Evolutionary conservation across 2,113 vertebrate species (phyloP).

Genomic region (Xyliphius kryptos): DNA sequence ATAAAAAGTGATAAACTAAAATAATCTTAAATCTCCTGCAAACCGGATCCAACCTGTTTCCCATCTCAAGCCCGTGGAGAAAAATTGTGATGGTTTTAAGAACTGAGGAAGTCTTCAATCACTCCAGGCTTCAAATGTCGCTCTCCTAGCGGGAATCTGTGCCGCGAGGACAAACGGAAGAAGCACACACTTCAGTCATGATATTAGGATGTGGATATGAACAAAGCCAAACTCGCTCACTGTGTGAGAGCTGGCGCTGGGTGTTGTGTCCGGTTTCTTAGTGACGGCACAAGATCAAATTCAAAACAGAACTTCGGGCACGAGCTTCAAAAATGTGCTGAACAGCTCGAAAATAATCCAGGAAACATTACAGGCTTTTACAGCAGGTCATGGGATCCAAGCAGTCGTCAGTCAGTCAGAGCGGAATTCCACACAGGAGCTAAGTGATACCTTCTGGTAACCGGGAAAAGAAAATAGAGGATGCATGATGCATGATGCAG

Average conservation of each 20-base stretch:
- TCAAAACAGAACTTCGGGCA: neutral
- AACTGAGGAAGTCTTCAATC: constrained; percentile 37
- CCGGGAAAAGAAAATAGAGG: neutral
- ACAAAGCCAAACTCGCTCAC: no score
- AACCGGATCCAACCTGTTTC: no score
- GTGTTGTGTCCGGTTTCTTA: constrained; percentile 9
- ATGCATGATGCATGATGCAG: neutral
- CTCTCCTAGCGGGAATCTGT: neutral
- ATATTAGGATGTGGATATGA: constrained; percentile 16
- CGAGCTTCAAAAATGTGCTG: neutral
- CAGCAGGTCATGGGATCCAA: neutral
- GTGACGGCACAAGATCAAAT: constrained; percentile 1
- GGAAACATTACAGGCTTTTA: neutral
- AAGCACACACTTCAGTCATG: no score
- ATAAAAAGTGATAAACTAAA: no score
- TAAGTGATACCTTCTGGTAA: no score
- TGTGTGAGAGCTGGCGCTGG: no score
- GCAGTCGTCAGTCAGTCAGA: no score
- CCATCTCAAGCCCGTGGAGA: no score
- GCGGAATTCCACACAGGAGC: neutral
- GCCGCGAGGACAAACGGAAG: neutral
- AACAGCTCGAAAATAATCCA: neutral
- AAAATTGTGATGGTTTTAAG: constrained; percentile 8
- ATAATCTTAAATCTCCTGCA: no score
- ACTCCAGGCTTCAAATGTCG: constrained; percentile 16